phyloP scores from a whole-genome alignment of 2,113 vertebrate genomes.

The Chroicocephalus ridibundus region DNA sequence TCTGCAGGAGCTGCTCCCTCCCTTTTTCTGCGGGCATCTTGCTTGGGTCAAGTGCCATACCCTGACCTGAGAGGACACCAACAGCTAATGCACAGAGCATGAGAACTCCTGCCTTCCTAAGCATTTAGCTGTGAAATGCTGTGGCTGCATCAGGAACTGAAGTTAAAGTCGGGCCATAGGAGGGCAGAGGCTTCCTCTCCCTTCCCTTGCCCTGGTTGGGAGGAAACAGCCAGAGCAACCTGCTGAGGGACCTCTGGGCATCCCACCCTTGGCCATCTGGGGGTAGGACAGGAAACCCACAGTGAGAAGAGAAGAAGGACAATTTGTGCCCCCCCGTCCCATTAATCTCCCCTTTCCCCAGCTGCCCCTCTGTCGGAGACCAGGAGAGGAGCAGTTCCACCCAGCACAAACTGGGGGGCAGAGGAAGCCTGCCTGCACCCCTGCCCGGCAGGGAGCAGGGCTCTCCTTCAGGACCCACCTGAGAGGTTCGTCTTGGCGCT shows the following conservation, averaged over 20 bases:
- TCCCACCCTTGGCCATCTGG: too few relatives aligned
- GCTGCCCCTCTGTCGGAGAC: neutral
- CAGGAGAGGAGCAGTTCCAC: neutral
- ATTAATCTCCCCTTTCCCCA: neutral
- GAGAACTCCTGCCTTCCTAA: neutral
- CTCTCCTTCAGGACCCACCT: constrained; percentile 65
- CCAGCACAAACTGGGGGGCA: fast-evolving
- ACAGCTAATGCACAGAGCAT: neutral
- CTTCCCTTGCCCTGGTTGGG: neutral
- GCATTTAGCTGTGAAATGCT: neutral
- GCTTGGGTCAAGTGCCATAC: neutral
- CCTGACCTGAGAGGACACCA: neutral
- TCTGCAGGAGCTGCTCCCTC: neutral
- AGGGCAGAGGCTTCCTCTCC: neutral
- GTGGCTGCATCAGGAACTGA: neutral
- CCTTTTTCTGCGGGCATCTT: neutral
- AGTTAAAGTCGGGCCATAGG: neutral
- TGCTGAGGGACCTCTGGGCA: neutral
- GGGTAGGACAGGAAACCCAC: neutral
- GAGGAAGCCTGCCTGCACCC: neutral
- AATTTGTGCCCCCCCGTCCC: neutral
- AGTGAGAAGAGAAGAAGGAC: neutral
- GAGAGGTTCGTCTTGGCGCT: constrained; percentile 69
- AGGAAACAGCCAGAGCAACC: neutral
- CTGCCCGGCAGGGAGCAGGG: neutral